Conservation (phyloP, 1,140 invertebrate species). For the Teleogryllus occipitalis region DNA sequence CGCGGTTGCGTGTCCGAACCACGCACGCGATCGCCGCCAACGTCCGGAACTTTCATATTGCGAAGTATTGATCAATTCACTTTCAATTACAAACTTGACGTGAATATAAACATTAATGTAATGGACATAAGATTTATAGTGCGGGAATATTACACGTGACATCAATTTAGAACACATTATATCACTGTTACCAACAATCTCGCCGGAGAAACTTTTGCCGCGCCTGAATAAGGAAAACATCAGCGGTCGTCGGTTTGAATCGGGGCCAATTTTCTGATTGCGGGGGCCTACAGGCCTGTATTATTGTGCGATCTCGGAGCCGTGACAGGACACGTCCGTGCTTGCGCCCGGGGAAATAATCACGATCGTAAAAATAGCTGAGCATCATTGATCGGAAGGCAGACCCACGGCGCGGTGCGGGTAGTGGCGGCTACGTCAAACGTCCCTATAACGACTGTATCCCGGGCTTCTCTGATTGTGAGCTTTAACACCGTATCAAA, state of each 20-base stretch:
- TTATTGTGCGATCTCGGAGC: not conserved
- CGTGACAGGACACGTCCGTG: not conserved
- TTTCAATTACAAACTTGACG: not conserved
- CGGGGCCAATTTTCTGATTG: not conserved
- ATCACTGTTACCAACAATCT: not conserved
- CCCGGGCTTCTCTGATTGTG: not conserved
- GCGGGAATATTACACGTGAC: not conserved
- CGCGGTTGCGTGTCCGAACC: not conserved
- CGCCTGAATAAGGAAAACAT: not conserved
- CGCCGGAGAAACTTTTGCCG: not conserved
- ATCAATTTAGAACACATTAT: not conserved
- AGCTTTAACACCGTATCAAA: not conserved
- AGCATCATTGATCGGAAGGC: not conserved
- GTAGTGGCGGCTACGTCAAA: not conserved
- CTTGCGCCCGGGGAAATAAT: not conserved
- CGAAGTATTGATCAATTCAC: not conserved
- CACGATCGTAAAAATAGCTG: not conserved
- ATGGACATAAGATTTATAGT: not conserved
- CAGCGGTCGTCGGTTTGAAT: not conserved
- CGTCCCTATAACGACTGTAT: not conserved
- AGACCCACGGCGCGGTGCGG: too few relatives aligned
- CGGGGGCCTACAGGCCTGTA: not conserved
- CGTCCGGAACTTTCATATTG: slow-evolving; percentile 3
- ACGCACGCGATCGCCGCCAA: not conserved
- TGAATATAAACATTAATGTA: not conserved